Conservation (phyloP, 53 echinoderm and acorn worm genomes). For the Patiria pectinifera region DNA sequence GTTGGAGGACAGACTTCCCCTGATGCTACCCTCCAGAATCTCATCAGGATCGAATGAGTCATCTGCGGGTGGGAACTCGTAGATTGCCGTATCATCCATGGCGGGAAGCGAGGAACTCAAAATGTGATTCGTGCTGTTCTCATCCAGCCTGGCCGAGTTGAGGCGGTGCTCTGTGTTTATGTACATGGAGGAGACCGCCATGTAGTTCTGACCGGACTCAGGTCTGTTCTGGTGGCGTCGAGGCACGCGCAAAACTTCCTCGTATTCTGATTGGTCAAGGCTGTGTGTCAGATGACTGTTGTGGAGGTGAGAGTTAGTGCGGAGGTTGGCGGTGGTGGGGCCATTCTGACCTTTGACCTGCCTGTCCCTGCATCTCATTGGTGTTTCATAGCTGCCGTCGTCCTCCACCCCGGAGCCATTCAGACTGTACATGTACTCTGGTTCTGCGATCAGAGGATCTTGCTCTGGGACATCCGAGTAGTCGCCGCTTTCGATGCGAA, state of each 20-base stretch:
- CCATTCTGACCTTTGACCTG: slow-evolving; percentile 13
- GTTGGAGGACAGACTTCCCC: slow-evolving; percentile 54
- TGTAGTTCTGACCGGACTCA: slow-evolving; percentile 78
- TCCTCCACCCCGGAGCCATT: slow-evolving; percentile 66
- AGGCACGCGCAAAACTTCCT: slow-evolving; percentile 81
- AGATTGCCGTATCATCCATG: slow-evolving; percentile 77
- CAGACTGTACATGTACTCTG: slow-evolving; percentile 52
- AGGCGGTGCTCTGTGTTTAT: slow-evolving; percentile 70
- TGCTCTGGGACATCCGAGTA: slow-evolving; percentile 42
- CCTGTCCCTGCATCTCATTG: slow-evolving; percentile 70
- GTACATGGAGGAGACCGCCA: slow-evolving; percentile 81
- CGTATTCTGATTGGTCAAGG: slow-evolving; percentile 86
- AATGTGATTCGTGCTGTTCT: slow-evolving; percentile 76
- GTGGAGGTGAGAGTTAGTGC: slow-evolving; percentile 21
- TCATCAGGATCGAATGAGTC: slow-evolving; percentile 58
- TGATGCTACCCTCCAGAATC: not conserved
- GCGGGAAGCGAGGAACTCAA: slow-evolving; percentile 1
- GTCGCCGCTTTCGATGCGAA: slow-evolving; percentile 45
- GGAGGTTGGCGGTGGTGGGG: not conserved
- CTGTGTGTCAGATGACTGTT: slow-evolving; percentile 59
- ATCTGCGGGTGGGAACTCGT: slow-evolving; percentile 90
- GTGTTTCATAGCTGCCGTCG: slow-evolving; percentile 91
- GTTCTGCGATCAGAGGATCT: not conserved
- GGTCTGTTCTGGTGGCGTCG: slow-evolving; percentile 57
- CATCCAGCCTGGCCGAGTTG: slow-evolving; percentile 27